phyloP scores from a whole-genome alignment of 2,797 vertebrate genomes.

The Crocodylus rhombifer region DNA sequence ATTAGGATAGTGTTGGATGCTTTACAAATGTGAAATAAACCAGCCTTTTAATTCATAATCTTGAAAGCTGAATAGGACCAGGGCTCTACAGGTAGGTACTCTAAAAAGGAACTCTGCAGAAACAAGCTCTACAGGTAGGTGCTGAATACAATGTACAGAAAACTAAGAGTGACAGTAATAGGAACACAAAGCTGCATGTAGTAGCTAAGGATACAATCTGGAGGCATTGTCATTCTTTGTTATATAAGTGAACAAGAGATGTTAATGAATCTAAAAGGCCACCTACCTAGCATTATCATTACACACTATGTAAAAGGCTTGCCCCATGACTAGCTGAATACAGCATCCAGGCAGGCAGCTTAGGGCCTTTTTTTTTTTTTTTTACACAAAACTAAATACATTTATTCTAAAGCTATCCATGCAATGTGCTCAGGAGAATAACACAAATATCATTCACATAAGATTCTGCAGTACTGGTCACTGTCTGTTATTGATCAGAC shows the following conservation, averaged over 20 bases:
- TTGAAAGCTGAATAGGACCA: neutral
- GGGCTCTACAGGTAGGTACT: neutral
- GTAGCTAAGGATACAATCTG: neutral
- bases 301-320: neutral
- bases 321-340: neutral
- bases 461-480: neutral
- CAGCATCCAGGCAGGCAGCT: neutral
- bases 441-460: neutral
- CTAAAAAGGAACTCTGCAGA: neutral
- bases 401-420: conserved; percentile 4
- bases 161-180: neutral
- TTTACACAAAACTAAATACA: neutral
- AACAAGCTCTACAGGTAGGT: neutral
- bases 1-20: neutral
- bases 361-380: neutral
- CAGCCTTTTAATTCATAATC: no score
- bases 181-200: neutral
- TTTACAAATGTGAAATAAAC: neutral
- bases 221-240: neutral
- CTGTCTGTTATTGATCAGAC: conserved; percentile 20
- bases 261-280: neutral
- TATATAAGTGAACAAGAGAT: neutral
- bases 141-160: neutral
- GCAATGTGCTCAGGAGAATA: conserved; percentile 32
- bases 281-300: neutral